phyloP scores from a whole-genome alignment of 2,113 vertebrate species.

The Phyllostomus hastatus region DNA sequence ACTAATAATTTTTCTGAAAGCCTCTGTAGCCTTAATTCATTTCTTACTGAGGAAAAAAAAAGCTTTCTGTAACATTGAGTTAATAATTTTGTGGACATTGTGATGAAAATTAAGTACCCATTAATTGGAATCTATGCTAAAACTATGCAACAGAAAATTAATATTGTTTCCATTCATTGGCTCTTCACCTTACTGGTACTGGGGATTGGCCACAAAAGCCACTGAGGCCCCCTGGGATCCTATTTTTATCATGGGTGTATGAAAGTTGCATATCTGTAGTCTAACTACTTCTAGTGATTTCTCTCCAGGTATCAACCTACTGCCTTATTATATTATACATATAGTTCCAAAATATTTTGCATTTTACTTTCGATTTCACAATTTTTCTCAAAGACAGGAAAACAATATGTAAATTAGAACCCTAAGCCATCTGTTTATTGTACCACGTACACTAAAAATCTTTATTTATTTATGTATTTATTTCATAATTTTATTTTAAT shows the following conservation, averaged over 20 bases:
- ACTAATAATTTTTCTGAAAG: neutral
- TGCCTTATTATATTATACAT: neutral
- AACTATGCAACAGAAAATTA: neutral
- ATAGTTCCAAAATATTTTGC: neutral
- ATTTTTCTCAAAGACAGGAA: neutral
- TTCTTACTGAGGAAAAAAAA: neutral
- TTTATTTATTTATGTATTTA: neutral
- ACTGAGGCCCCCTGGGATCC: neutral
- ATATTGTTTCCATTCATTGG: neutral
- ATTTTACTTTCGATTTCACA: slow-evolving; percentile 16
- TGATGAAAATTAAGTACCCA: neutral
- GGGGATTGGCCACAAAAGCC: neutral
- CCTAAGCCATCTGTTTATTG: slow-evolving; percentile 27
- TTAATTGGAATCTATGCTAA: neutral
- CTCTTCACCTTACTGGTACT: neutral
- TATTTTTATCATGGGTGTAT: neutral
- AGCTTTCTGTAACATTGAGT: neutral
- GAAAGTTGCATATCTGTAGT: neutral
- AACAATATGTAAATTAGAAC: neutral
- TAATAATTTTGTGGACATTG: neutral
- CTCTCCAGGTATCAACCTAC: neutral
- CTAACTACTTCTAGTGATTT: neutral
- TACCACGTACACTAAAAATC: slow-evolving; percentile 7
- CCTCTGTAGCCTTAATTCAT: neutral
- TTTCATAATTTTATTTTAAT: too few relatives aligned